Evolutionary conservation across 64 coral and sea anemone genomes (phyloP), one percentile per base, ranked within the genome.

Genomic region (Montipora cactus): DNA sequence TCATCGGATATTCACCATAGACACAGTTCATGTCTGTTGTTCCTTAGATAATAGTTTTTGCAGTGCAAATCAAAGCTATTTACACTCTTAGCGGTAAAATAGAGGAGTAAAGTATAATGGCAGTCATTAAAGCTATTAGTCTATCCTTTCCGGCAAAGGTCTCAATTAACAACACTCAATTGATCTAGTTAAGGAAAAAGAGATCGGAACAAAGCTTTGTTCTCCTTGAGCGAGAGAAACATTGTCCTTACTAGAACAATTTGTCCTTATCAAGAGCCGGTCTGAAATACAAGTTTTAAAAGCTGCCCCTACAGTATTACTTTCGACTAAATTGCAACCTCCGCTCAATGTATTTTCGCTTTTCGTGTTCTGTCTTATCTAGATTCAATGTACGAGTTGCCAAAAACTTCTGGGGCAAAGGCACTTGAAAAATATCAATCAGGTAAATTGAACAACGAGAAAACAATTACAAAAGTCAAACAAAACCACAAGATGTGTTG

Each of bases 61-160:
- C 15, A 84, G 22, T 19, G 19, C 45, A 16, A 86, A 51, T 86
- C 18, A 71, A 86, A 72, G 67, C 67, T 64, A 86, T 86, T 86
- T 45, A 72, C 82, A 86, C 62, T 45, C 71, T 49, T 59, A 10
- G 46, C 46, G 71, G 82, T 66, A 86, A 47, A 71, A 71, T 15
- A n/a, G 66, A 86, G 47, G 22, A 18, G 46, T 71, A 51, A 16
- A 86, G 53, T 57, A 45, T 84, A 62, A 67, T 84, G 61, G 61
- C 23, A 19, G 15, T 46, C 81, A 67, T 84, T 84, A 84, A 46
- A 19, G 59, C 81, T 28, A 84, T 84, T 84, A 67, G 81, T 67
- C 62, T 67, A 18, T 23, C 59, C 59, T 62, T 15, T 47, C 13
- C 37, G 81, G 59, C 37, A 2, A 37, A 37, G 37, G 37, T 37